Base-by-base conservation (phyloP, 2,888 invertebrate genomes). In the Gandaritis pyraliata region DNA sequence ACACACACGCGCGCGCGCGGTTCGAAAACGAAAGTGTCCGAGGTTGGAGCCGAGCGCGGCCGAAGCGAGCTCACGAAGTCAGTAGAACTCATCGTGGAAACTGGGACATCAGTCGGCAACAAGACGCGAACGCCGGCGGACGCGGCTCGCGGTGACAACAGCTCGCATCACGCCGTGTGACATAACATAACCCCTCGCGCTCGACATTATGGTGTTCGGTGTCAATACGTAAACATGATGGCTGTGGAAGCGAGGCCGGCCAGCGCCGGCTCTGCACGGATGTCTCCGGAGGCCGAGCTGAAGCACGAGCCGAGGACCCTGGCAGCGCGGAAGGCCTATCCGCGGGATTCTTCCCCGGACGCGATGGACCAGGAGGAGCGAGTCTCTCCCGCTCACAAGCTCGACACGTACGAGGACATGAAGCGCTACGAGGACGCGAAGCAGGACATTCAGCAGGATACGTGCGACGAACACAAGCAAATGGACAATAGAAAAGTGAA, bases 71-170 rank as follows among this genome's bases (percentile, higher is more conserved):
- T 90, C 87, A 90, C 92, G 86, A 85, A 93, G 90, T 90, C 89
- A 88, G 91, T 92, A 78, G 90, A 92, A 92, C 91, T 92, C 90
- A 86, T 84, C 88, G 89, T 78, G 85, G 90, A 93, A 94, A 93
- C 93, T 94, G 94, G 94, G 94, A 94, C 94, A 94, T 94, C 94
- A 93, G 94, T 94, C 90, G 87, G 93, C 89, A 88, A 85, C 82
- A 83, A 86, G 88, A 88, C 87, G 92, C 91, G 89, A 88, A 76
- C 82, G 86, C 82, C 80, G 85, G 79, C 85, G 89, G 91, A 90
- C 90, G 88, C 80, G 84, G 80, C 82, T 78, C 80, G 80, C 85
- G 77, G 70, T 73, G 62, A 64, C 74, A 66, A 77, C 82, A 77
- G 77, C 66, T 75, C 77, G 80, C 78, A 81, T 87, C 85, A 85